Evolutionary conservation across 2,113 vertebrate genomes (phyloP), one percentile per base, ranked within the genome.

Genomic region (Callipepla californica): DNA sequence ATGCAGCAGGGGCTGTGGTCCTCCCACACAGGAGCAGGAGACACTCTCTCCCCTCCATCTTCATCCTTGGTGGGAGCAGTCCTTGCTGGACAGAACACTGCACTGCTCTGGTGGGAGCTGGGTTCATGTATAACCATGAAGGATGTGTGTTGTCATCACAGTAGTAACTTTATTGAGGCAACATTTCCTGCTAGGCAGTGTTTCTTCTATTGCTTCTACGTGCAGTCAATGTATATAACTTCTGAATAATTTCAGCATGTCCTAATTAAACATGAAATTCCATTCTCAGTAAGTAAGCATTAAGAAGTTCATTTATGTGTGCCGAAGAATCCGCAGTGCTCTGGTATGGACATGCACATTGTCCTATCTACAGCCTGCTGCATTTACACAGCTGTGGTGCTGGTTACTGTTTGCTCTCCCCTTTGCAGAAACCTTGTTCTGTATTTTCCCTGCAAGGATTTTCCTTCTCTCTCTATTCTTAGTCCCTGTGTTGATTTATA

Each of bases 381-480:
- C 85, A 83, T 94, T 94, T 94, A 57, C 89, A 90, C 89, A 91
- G 94, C 89, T 94, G 89, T 47, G 40, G 61, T 34, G 80, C 51
- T 66, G 63, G 38, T 13, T 88, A 36, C 69, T 93, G 81, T 93
- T 94, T 91, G 72, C 67, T 80, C 44, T 69, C 25, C n/a, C 36
- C 34, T 30, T 95, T 9, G 4, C 55, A 83, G 79, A 70, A 61
- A 55, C 10, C 36, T 68, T 83, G 38, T 91, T 80, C 88, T 90
- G 61, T 18, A 42, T 93, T 83, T 77, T 85, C 88, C 80, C 85
- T 74, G 26, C 61, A 75, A 91, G 89, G 91, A 83, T 89, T 91
- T 78, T 92, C 81, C 68, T 91, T 66, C 48, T 74, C 40, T 62
- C 17, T 81, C 63, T 96, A 25, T 90, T 90, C 72, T 80, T 95